These are phyloP conservation scores for Helobdella robusta DNA, from an alignment of 2,888 invertebrate genomes.

Conservation along the genomic window DNA sequence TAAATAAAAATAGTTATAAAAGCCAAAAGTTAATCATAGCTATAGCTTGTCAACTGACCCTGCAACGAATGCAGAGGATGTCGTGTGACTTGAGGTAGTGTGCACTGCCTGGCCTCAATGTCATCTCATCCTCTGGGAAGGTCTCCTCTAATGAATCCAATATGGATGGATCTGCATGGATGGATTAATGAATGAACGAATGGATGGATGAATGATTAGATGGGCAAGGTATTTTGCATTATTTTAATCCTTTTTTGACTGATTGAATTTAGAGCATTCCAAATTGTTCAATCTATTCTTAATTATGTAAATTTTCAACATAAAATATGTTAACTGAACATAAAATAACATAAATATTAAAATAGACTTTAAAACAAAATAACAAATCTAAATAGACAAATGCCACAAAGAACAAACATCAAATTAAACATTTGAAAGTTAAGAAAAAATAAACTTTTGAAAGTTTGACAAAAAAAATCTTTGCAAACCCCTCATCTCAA, in stretches of 20 bases:
- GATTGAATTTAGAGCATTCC: too few species aligned
- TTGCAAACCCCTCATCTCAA: constrained; percentile 28
- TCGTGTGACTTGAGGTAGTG: constrained; percentile 57
- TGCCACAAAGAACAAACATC: neutral
- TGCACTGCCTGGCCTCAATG: constrained; percentile 53
- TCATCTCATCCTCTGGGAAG: constrained; percentile 17
- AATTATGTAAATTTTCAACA: too few species aligned
- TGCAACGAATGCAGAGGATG: constrained; percentile 59
- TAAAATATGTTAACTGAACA: too few species aligned
- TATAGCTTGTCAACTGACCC: neutral
- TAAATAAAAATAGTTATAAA: too few species aligned
- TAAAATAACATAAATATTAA: neutral
- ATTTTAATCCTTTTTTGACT: neutral
- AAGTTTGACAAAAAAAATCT: neutral
- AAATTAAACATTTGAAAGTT: too few species aligned
- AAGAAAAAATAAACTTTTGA: too few species aligned
- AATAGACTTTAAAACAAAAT: neutral
- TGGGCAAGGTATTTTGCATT: neutral
- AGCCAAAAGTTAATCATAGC: neutral
- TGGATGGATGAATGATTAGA: neutral
- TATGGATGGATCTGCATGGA: neutral
- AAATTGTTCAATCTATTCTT: too few species aligned
- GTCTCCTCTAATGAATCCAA: constrained; percentile 8
- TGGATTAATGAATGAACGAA: neutral
- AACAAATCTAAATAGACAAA: neutral